Evolutionary conservation across 2,113 vertebrate genomes (phyloP).

Genomic region (Menura novaehollandiae): DNA sequence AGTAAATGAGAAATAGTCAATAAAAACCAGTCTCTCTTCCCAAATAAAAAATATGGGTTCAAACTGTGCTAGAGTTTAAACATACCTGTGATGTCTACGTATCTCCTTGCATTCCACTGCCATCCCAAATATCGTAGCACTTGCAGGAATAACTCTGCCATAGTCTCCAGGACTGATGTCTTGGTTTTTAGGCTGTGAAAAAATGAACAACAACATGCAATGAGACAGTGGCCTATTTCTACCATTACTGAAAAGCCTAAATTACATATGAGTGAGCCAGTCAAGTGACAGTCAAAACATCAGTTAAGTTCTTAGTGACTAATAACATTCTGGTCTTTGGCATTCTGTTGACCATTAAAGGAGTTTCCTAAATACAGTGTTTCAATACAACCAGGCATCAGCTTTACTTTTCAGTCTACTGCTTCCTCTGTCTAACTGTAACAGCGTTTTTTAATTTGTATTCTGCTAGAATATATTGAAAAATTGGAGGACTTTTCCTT

Average conservation of each 20-base stretch:
- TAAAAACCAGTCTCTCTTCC: background rate
- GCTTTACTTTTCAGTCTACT: background rate
- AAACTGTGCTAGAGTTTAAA: background rate
- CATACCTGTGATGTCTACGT: constrained; percentile 91
- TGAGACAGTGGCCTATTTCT: background rate
- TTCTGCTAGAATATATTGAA: background rate
- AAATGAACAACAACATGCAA: background rate
- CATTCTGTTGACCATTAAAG: background rate
- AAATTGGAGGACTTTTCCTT: background rate
- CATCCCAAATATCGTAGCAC: constrained; percentile 88
- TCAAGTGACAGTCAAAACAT: background rate
- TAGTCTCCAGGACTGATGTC: constrained; percentile 62
- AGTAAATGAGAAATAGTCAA: background rate
- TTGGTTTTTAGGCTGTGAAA: constrained; percentile 67
- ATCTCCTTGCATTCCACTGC: constrained; percentile 91
- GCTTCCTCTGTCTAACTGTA: background rate
- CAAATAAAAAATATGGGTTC: background rate
- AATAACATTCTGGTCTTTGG: background rate
- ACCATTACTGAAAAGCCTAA: background rate
- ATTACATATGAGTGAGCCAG: background rate
- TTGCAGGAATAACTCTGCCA: constrained; percentile 91
- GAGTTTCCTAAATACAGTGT: background rate
- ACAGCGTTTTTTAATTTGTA: background rate
- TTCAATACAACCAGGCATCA: background rate
- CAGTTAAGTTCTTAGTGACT: background rate